Evolutionary conservation across 2,888 invertebrate species (phyloP).

Genomic region (Ligdia adustata): DNA sequence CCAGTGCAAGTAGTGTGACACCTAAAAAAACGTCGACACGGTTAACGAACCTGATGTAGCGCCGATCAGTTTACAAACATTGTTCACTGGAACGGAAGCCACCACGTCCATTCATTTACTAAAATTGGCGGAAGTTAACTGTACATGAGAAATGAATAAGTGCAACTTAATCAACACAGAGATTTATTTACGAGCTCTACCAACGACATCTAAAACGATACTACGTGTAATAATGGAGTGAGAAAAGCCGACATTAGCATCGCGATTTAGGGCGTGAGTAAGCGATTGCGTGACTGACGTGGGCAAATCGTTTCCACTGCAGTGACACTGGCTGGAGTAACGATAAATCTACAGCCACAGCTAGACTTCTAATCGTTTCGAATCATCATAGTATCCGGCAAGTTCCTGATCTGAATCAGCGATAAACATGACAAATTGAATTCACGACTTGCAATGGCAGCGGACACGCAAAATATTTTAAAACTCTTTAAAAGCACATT

Average conservation of each 20-base stretch:
- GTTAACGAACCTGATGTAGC: slow-evolving; percentile 45
- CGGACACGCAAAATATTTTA: slow-evolving; percentile 23
- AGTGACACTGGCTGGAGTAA: slow-evolving; percentile 26
- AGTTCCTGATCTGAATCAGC: slow-evolving; percentile 29
- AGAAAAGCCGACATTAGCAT: slow-evolving; percentile 42
- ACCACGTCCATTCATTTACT: slow-evolving; percentile 55
- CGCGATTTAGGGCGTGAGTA: slow-evolving; percentile 46
- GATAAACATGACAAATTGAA: slow-evolving; percentile 34
- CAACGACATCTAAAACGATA: slow-evolving; percentile 49
- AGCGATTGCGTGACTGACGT: slow-evolving; percentile 57
- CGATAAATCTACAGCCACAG: background rate
- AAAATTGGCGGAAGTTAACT: slow-evolving; percentile 58
- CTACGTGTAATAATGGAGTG: slow-evolving; percentile 48
- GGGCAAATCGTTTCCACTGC: slow-evolving; percentile 45
- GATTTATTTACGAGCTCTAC: slow-evolving; percentile 32
- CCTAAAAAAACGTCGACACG: slow-evolving; percentile 70
- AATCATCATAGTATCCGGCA: slow-evolving; percentile 37
- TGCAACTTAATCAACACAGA: slow-evolving; percentile 35
- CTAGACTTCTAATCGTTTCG: slow-evolving; percentile 38
- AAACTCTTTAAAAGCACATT: slow-evolving; percentile 21
- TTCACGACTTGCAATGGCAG: slow-evolving; percentile 16
- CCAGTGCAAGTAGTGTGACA: slow-evolving; percentile 45
- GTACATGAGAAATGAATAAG: slow-evolving; percentile 40
- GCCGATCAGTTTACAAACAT: slow-evolving; percentile 59
- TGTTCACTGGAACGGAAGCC: slow-evolving; percentile 50